A percentile compares a stretch with the other conserved stretches of the same genome.
phyloP scores from a whole-genome alignment of 2,797 vertebrate species.

The Acrocephalus scirpaceus region DNA sequence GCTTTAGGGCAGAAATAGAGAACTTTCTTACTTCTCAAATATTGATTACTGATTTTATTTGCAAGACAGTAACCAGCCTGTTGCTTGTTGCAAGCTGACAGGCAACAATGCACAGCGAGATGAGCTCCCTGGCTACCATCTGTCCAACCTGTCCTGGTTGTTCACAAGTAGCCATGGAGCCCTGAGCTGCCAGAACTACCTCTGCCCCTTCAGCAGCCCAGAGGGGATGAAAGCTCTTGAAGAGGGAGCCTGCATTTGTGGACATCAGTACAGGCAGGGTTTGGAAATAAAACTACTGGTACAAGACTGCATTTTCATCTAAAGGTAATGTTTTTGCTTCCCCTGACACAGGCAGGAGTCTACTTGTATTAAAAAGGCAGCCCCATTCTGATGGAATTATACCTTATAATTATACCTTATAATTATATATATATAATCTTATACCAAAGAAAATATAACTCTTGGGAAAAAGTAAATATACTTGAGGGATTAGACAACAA shows the following conservation, averaged over 20 bases:
- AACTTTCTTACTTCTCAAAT: not conserved
- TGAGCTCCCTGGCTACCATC: not conserved
- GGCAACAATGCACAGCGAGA: not conserved
- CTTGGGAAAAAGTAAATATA: not conserved
- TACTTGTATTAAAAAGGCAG: not conserved
- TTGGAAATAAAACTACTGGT: not conserved
- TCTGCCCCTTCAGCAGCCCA: not conserved
- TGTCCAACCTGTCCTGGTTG: not conserved
- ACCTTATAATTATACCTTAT: no score
- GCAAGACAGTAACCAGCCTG: not conserved
- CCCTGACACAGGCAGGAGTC: not conserved
- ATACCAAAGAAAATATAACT: not conserved
- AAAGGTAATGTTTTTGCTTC: not conserved
- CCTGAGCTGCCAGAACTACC: not conserved
- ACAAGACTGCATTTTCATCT: not conserved
- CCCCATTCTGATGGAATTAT: not conserved
- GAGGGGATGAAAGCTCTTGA: not conserved
- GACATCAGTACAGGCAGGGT: not conserved
- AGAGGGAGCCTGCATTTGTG: not conserved
- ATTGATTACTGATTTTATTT: not conserved
- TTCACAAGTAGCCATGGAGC: rapidly evolving
- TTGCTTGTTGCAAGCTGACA: rapidly evolving
- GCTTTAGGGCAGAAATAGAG: not conserved
- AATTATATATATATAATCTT: no score
- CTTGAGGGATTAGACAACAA: not conserved